Percentiles rank a stretch among this genome's conserved stretches.
These are phyloP conservation scores for Ceyx cyanopectus DNA, from an alignment of 2,113 vertebrate species.

Conservation along the genomic window DNA sequence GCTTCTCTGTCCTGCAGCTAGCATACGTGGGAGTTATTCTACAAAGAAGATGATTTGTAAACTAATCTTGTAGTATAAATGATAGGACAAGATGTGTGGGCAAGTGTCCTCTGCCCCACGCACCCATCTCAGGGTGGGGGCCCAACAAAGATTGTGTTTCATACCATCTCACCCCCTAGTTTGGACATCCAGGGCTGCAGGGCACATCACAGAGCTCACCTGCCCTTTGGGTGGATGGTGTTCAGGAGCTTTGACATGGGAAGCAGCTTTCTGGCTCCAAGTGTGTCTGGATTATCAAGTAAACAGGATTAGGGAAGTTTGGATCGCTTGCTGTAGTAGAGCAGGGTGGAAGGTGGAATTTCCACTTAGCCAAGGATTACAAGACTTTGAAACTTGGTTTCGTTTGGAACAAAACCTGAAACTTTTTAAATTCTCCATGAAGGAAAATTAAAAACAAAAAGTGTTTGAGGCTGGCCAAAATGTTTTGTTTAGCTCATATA, in stretches of 20 bases:
- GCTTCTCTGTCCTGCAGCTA: background rate
- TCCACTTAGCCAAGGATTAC: slow-evolving; percentile 27
- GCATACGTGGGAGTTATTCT: background rate
- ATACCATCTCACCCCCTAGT: background rate
- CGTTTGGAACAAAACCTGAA: slow-evolving; percentile 11
- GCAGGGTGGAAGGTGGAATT: slow-evolving; percentile 10
- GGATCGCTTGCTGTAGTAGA: background rate
- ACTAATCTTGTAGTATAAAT: background rate
- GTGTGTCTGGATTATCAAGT: background rate
- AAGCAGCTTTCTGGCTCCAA: fast-evolving
- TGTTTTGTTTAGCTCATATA: slow-evolving; percentile 47
- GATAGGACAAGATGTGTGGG: background rate
- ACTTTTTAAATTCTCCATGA: slow-evolving; percentile 17
- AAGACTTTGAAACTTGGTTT: slow-evolving; percentile 41
- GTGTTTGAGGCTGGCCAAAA: slow-evolving; percentile 32
- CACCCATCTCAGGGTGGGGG: background rate
- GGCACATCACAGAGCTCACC: background rate
- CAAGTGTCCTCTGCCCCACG: background rate
- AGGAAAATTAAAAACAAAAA: slow-evolving; percentile 53
- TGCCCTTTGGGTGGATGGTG: background rate
- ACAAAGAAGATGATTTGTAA: background rate
- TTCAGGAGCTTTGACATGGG: background rate
- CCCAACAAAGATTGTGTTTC: background rate
- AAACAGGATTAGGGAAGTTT: background rate
- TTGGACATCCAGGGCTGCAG: background rate